These are phyloP conservation scores for Dunckerocampus dactyliophorus DNA, from an alignment of 2,113 vertebrate genomes.

Conservation along the genomic window DNA sequence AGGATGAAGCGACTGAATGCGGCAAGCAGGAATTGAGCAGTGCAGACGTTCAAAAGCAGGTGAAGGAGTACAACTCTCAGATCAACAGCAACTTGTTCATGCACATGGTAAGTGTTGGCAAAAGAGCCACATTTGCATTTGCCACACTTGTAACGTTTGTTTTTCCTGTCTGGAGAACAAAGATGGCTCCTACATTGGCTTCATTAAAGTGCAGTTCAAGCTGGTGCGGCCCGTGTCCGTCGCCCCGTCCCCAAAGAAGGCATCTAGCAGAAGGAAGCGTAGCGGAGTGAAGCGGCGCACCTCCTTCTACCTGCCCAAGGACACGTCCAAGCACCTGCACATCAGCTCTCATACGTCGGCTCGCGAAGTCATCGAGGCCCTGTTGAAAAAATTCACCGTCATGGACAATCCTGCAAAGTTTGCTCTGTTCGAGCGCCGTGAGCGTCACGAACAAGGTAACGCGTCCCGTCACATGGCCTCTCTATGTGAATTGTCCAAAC, in stretches of 20 bases:
- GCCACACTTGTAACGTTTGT: background rate
- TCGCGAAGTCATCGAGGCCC: constrained; percentile 90
- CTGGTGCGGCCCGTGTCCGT: constrained; percentile 88
- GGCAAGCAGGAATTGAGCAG: constrained; percentile 79
- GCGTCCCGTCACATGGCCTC: background rate
- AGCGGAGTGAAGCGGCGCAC: constrained; percentile 81
- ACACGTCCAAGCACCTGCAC: constrained; percentile 91
- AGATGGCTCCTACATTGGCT: constrained; percentile 92
- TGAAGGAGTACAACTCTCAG: constrained; percentile 93
- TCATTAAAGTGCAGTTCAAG: constrained; percentile 95
- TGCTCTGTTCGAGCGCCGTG: constrained; percentile 89
- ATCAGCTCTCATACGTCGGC: constrained; percentile 85
- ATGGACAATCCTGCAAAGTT: constrained; percentile 95
- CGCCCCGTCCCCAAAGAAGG: constrained; percentile 76
- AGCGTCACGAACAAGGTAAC: constrained; percentile 89
- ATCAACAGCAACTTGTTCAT: constrained; percentile 97
- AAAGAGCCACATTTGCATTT: background rate
- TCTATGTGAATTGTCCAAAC: background rate
- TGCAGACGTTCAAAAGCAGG: constrained; percentile 82
- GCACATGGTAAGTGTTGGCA: constrained; percentile 80
- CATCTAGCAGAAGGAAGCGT: constrained; percentile 48
- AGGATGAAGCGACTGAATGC: constrained; percentile 85
- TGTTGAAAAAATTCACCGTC: constrained; percentile 92
- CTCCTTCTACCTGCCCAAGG: constrained; percentile 95
- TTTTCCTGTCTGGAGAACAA: constrained; percentile 77